phyloP scores from a whole-genome alignment of 1,140 invertebrate genomes.

The Drosophila chauvacae region DNA sequence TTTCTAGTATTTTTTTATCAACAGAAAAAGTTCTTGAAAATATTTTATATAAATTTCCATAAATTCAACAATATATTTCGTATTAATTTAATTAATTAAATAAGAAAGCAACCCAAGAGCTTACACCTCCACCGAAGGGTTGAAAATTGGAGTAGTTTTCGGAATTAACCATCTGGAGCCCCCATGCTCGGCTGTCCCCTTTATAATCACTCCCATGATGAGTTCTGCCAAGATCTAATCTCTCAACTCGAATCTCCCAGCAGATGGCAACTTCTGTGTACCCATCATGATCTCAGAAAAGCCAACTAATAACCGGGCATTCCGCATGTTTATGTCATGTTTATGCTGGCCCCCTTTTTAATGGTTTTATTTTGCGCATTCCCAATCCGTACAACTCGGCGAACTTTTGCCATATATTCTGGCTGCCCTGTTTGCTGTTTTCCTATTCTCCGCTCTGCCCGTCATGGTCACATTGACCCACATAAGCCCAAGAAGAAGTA shows the following conservation, averaged over 20 bases:
- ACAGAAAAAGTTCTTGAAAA: neutral
- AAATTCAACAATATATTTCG: neutral
- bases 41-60: neutral
- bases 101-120: neutral
- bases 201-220: constrained; percentile 1
- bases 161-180: neutral
- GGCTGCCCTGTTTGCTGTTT: constrained; percentile 2
- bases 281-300: constrained; percentile 25
- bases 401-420: constrained; percentile 14
- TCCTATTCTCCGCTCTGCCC: neutral
- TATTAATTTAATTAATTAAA: neutral
- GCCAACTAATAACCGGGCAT: constrained; percentile 31
- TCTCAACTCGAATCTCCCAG: neutral
- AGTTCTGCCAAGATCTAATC: neutral
- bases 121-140: neutral
- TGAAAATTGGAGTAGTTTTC: neutral
- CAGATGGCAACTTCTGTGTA: neutral
- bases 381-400: constrained; percentile 23
- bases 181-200: neutral
- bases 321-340: constrained; percentile 64
- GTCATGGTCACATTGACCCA: constrained; percentile 58
- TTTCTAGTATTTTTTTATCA: too few relatives aligned
- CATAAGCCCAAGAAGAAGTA: constrained; percentile 42
- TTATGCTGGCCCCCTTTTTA: constrained; percentile 65
- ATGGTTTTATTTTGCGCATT: constrained; percentile 70